Percentiles rank a stretch among this genome's conserved stretches.
Conservation (phyloP, 35 echinoderm and acorn worm species). For the Chiridota heheva region DNA sequence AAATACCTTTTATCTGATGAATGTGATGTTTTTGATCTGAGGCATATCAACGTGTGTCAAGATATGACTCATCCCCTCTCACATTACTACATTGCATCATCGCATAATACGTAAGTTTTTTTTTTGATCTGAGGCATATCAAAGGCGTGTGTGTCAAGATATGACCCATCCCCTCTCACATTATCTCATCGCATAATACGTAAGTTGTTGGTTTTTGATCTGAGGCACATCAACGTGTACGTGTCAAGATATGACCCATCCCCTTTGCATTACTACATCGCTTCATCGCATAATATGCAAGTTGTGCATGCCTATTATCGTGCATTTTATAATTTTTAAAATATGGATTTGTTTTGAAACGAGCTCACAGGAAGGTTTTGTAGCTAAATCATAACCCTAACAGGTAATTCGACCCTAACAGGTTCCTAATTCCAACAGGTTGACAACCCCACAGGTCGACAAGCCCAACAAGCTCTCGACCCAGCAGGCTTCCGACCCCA, state of each 20-base stretch:
- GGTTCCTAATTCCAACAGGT: too few relatives aligned
- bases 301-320: too few relatives aligned
- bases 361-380: too few relatives aligned
- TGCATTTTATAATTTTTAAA: too few relatives aligned
- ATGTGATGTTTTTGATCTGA: conserved; percentile 83
- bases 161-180: conserved; percentile 95
- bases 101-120: conserved; percentile 99
- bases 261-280: conserved; percentile 95
- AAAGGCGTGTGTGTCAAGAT: conserved; percentile 91
- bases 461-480: too few relatives aligned
- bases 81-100: conserved; percentile 96
- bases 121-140: conserved; percentile 75
- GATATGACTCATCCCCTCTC: conserved; percentile 94
- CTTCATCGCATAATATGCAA: conserved; percentile 97
- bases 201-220: conserved; percentile 94
- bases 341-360: too few relatives aligned
- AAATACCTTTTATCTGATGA: conserved; percentile 82
- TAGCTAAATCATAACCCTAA: too few relatives aligned
- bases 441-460: too few relatives aligned
- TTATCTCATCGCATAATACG: conserved; percentile 97
- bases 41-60: conserved; percentile 83
- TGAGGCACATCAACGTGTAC: conserved; percentile 60
- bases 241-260: conserved; percentile 95
- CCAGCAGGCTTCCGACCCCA: too few relatives aligned
- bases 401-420: too few relatives aligned